phyloP scores from a whole-genome alignment of 2,888 invertebrate genomes.

The Synergus umbraculus region DNA sequence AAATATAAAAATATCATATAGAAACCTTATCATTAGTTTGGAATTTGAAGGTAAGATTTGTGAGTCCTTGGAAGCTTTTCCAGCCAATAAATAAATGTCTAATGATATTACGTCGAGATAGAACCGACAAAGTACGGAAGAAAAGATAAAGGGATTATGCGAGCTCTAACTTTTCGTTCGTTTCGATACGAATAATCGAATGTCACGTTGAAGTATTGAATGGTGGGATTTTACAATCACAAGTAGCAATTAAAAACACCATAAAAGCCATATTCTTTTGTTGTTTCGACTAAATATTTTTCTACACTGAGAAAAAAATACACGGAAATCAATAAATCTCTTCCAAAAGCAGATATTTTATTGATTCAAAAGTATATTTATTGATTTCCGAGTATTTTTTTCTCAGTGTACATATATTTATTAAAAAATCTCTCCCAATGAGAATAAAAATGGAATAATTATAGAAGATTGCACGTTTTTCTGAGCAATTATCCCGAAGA shows the following conservation, averaged over 20 bases:
- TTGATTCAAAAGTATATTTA: too few relatives aligned
- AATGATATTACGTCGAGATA: slow-evolving; percentile 10
- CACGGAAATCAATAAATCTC: too few relatives aligned
- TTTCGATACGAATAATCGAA: slow-evolving; percentile 34
- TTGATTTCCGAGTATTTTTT: too few relatives aligned
- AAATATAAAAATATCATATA: neutral
- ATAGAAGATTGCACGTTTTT: neutral
- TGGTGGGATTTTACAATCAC: slow-evolving; percentile 8
- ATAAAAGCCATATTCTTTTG: too few relatives aligned
- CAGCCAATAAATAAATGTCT: slow-evolving; percentile 29
- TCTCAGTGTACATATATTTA: too few relatives aligned
- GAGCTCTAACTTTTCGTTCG: slow-evolving; percentile 33
- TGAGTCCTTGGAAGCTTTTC: neutral
- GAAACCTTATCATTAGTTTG: neutral
- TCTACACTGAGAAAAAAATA: too few relatives aligned
- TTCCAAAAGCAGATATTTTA: too few relatives aligned
- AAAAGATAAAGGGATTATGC: slow-evolving; percentile 28
- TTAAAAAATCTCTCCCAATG: too few relatives aligned
- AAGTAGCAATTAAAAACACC: neutral
- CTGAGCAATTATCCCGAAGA: neutral
- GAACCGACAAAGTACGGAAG: slow-evolving; percentile 15
- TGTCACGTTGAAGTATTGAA: slow-evolving; percentile 27
- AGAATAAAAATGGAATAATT: neutral
- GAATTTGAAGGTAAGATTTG: neutral
- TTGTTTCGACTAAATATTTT: too few relatives aligned